Conservation (phyloP, 2,797 vertebrate species). For the Vespertilio murinus region DNA sequence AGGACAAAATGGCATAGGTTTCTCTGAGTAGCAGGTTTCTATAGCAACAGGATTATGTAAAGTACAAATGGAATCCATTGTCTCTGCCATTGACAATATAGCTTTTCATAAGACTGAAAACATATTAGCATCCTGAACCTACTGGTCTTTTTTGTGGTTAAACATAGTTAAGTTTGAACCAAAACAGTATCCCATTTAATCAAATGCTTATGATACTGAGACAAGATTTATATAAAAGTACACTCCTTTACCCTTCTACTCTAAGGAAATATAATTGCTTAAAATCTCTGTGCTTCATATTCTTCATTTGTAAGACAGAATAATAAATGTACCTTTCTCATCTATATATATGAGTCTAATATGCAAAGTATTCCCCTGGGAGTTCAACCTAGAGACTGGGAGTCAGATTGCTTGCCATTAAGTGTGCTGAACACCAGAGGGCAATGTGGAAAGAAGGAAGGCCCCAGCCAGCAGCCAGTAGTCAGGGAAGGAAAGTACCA, state of each 20-base stretch:
- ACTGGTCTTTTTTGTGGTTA: not conserved
- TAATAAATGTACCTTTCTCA: not conserved
- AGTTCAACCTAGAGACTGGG: too few relatives aligned
- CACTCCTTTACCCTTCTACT: not conserved
- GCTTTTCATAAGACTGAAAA: constrained; percentile 43
- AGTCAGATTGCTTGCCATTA: too few relatives aligned
- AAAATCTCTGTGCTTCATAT: not conserved
- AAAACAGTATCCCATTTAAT: not conserved
- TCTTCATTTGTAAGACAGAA: not conserved
- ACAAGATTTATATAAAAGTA: not conserved
- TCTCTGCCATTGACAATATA: not conserved
- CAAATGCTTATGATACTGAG: not conserved
- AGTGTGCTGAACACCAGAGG: too few relatives aligned
- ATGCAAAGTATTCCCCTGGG: too few relatives aligned
- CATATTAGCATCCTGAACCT: not conserved
- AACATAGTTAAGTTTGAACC: not conserved
- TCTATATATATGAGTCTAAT: too few relatives aligned
- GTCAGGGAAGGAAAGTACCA: too few relatives aligned
- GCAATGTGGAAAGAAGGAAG: too few relatives aligned
- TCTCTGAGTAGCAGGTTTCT: constrained; percentile 37
- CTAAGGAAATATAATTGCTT: not conserved
- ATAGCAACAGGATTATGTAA: constrained; percentile 45
- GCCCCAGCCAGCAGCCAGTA: too few relatives aligned
- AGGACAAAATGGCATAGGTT: not conserved
- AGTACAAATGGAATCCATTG: not conserved